phyloP scores from a whole-genome alignment of 2,113 vertebrate genomes.

The Ploceus nigricollis region DNA sequence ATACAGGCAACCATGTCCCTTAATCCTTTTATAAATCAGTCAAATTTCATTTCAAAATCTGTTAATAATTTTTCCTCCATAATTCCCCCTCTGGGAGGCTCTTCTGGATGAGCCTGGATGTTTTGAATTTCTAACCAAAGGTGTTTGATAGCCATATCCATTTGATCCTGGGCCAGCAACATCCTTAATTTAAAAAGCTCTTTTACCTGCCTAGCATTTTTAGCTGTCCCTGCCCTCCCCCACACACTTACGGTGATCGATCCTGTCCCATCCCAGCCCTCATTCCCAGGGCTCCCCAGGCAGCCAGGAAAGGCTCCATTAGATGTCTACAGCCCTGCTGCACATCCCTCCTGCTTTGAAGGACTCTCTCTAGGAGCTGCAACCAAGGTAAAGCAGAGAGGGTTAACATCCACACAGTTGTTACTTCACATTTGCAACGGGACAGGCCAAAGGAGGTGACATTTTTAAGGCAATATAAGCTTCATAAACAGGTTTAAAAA shows the following conservation, averaged over 20 bases:
- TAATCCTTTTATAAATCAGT: constrained; percentile 9
- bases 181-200: background rate
- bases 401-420: background rate
- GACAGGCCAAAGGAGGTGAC: background rate
- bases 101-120: background rate
- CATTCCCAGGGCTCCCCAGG: background rate
- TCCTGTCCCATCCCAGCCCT: background rate
- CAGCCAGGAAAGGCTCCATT: background rate
- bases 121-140: constrained; percentile 12
- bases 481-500: background rate
- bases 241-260: background rate
- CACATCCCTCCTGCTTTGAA: background rate
- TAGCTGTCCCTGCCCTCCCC: background rate
- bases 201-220: background rate
- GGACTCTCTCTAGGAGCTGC: background rate
- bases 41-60: constrained; percentile 2
- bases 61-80: background rate
- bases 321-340: background rate
- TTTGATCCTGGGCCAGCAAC: constrained; percentile 11
- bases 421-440: fast-evolving
- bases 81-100: constrained; percentile 1
- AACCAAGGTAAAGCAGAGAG: background rate
- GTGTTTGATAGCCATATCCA: background rate
- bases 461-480: background rate
- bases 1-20: background rate